Evolutionary conservation across 2,888 invertebrate genomes (phyloP).

Genomic region (Melipona bicolor): DNA sequence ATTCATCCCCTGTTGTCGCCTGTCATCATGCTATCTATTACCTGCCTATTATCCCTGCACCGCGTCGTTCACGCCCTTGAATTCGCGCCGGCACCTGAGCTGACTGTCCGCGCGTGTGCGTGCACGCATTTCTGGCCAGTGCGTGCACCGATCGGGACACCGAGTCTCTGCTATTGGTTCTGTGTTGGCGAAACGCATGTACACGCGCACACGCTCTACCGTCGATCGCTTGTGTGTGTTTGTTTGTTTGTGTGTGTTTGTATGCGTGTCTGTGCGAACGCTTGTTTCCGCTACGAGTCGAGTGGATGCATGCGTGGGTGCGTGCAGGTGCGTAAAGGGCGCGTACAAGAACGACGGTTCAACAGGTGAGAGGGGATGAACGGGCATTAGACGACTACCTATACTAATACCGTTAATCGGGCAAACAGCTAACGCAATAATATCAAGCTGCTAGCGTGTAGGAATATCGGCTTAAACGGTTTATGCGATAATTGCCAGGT

Average conservation of each 20-base stretch:
- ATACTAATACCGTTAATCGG: constrained; percentile 80
- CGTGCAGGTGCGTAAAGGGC: constrained; percentile 68
- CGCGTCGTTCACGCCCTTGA: constrained; percentile 66
- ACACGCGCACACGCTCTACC: not conserved
- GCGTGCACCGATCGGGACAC: constrained; percentile 3
- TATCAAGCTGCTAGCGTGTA: constrained; percentile 68
- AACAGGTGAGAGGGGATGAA: constrained; percentile 82
- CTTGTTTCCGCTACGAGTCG: not conserved
- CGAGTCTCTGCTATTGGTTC: constrained; percentile 21
- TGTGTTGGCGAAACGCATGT: constrained; percentile 4
- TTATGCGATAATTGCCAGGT: constrained; percentile 79
- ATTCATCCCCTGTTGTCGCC: constrained; percentile 67
- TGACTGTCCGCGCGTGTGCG: constrained; percentile 17
- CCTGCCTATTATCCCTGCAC: constrained; percentile 78
- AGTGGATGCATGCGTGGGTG: constrained; percentile 42
- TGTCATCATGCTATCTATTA: constrained; percentile 80
- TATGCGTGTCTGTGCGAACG: not conserved
- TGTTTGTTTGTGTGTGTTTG: too few species aligned
- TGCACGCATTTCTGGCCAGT: constrained; percentile 30
- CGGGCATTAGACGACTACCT: constrained; percentile 79
- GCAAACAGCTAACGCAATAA: constrained; percentile 79
- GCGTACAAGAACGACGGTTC: constrained; percentile 68
- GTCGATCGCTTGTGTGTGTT: not conserved
- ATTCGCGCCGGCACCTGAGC: constrained; percentile 62
- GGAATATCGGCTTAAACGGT: constrained; percentile 69